Conservation (phyloP, 2,797 vertebrate genomes). For the Crocodylus rhombifer region DNA sequence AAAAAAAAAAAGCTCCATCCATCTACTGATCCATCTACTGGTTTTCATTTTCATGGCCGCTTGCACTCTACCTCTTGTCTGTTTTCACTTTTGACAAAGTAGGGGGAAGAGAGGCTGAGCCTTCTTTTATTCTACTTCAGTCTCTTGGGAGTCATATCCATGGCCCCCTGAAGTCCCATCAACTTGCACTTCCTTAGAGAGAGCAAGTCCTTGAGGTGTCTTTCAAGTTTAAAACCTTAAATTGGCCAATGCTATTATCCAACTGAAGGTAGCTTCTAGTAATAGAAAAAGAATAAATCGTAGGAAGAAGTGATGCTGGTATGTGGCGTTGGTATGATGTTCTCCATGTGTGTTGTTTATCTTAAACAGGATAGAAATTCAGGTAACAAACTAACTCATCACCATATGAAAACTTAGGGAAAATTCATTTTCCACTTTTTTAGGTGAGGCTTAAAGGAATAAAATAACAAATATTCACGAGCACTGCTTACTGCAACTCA, state of each 20-base stretch:
- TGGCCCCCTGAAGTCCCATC: not conserved
- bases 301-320: not conserved
- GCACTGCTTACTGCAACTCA: not conserved
- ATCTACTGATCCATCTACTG: not conserved
- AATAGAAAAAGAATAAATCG: not conserved
- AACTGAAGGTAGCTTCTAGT: not conserved
- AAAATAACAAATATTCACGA: not conserved
- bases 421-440: not conserved
- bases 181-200: constrained; percentile 12
- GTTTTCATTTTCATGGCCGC: not conserved
- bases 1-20: not conserved
- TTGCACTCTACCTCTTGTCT: not conserved
- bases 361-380: not conserved
- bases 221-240: constrained; percentile 12
- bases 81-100: not conserved
- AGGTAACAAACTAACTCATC: not conserved
- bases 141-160: not conserved
- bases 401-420: not conserved
- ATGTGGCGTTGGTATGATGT: not conserved
- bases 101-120: not conserved
- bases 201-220: constrained; percentile 6
- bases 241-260: not conserved
- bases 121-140: not conserved
- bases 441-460: not conserved
- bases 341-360: not conserved